Conservation (phyloP, 2,113 vertebrate genomes). For the Myxocyprinus asiaticus region DNA sequence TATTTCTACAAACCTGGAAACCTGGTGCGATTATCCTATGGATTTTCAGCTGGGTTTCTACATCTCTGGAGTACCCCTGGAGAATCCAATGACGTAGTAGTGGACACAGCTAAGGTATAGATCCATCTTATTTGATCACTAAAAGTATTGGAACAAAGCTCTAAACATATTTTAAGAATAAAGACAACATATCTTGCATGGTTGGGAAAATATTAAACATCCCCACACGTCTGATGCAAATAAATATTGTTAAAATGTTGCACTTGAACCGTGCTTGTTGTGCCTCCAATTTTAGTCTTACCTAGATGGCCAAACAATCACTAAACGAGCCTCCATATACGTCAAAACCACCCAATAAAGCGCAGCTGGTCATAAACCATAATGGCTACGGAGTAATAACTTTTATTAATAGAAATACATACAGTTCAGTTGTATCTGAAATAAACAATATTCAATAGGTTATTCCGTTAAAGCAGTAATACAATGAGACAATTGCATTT, state of each 20-base stretch:
- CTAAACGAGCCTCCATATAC: constrained; percentile 6
- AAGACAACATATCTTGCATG: constrained; percentile 55
- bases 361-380: constrained; percentile 55
- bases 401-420: constrained; percentile 67
- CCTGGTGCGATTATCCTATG: constrained; percentile 64
- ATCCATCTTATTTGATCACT: constrained; percentile 60
- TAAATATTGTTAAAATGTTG: constrained; percentile 36
- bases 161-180: constrained; percentile 61
- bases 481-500: constrained; percentile 58
- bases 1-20: constrained; percentile 60
- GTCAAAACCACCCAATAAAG: constrained; percentile 38
- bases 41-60: constrained; percentile 66
- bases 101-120: constrained; percentile 65
- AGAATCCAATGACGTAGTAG: constrained; percentile 65
- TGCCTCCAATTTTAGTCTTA: constrained; percentile 32
- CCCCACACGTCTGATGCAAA: constrained; percentile 56
- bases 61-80: constrained; percentile 65
- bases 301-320: constrained; percentile 25
- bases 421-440: constrained; percentile 63
- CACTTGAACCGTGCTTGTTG: constrained; percentile 10
- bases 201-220: constrained; percentile 49
- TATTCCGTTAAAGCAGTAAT: constrained; percentile 59
- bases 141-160: constrained; percentile 65
- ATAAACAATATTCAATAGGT: constrained; percentile 61
- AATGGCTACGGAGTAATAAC: constrained; percentile 59